These are phyloP conservation scores for Kryptopterus vitreolus DNA, from an alignment of 2,797 vertebrate species.

Conservation along the genomic window DNA sequence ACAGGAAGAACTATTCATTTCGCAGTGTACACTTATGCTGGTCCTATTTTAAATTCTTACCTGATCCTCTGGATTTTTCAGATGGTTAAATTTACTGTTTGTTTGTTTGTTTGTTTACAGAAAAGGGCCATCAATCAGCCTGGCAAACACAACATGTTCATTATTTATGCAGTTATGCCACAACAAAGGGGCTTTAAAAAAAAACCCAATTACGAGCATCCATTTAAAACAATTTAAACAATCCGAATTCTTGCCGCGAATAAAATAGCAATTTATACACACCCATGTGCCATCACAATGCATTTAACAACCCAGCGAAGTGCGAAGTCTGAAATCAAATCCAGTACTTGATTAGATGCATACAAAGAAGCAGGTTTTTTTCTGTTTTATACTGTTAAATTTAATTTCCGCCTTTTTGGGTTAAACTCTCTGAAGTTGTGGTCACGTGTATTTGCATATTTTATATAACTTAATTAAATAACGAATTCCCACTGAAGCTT, in stretches of 20 bases:
- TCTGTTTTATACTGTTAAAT: neutral
- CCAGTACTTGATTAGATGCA: neutral
- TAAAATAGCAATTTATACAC: conserved; percentile 8
- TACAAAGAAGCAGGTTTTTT: neutral
- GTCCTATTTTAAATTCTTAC: neutral
- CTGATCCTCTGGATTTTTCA: conserved; percentile 1
- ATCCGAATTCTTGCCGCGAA: neutral
- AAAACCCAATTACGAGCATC: neutral
- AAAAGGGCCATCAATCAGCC: conserved; percentile 9
- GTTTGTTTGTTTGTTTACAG: conserved; percentile 23
- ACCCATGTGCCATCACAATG: neutral
- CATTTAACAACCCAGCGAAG: neutral
- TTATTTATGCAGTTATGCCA: conserved; percentile 26
- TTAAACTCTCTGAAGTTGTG: neutral
- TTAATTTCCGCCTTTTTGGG: neutral
- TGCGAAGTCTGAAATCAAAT: neutral
- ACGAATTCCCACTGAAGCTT: neutral
- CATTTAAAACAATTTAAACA: conserved; percentile 4
- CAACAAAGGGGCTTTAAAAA: conserved; percentile 10
- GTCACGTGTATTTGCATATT: neutral
- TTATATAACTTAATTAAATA: neutral
- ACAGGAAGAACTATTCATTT: neutral
- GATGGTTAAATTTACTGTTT: conserved; percentile 14
- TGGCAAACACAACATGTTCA: conserved; percentile 9
- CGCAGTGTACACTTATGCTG: neutral